phyloP scores from a whole-genome alignment of 2,888 invertebrate species.

The Rugalucina vietnamica region DNA sequence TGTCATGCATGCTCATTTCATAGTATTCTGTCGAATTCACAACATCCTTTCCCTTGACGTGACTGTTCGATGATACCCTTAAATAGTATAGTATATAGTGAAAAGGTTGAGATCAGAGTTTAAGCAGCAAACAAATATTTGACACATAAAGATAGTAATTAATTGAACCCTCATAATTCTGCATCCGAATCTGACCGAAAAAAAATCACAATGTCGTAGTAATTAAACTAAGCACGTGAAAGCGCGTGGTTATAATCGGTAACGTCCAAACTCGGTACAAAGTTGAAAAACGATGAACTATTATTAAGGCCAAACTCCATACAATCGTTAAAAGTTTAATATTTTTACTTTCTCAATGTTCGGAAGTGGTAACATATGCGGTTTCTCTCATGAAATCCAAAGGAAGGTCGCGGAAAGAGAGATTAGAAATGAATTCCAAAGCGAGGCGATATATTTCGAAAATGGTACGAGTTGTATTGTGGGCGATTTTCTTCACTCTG shows the following conservation, averaged over 20 bases:
- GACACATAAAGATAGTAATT: neutral
- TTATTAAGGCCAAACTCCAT: neutral
- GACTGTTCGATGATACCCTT: too few species aligned
- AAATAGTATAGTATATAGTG: too few species aligned
- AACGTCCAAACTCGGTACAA: neutral
- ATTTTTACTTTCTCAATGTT: slow-evolving; percentile 2
- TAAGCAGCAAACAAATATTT: neutral
- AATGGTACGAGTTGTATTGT: slow-evolving; percentile 47
- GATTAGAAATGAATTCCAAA: neutral
- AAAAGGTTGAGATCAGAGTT: neutral
- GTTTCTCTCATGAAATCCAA: neutral
- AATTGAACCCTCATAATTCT: neutral
- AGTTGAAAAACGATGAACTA: neutral
- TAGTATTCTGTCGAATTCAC: too few species aligned
- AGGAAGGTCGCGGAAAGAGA: neutral
- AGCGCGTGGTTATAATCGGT: neutral
- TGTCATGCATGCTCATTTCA: too few species aligned
- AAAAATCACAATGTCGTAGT: neutral
- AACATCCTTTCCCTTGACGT: too few species aligned
- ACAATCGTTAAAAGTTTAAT: neutral
- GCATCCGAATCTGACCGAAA: neutral
- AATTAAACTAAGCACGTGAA: neutral
- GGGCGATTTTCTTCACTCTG: slow-evolving; percentile 50
- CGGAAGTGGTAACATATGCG: neutral
- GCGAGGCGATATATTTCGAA: slow-evolving; percentile 22